Evolutionary conservation across 2,113 vertebrate species (phyloP), one percentile per base, ranked within the genome.

Genomic region (Puffinus mauretanicus): DNA sequence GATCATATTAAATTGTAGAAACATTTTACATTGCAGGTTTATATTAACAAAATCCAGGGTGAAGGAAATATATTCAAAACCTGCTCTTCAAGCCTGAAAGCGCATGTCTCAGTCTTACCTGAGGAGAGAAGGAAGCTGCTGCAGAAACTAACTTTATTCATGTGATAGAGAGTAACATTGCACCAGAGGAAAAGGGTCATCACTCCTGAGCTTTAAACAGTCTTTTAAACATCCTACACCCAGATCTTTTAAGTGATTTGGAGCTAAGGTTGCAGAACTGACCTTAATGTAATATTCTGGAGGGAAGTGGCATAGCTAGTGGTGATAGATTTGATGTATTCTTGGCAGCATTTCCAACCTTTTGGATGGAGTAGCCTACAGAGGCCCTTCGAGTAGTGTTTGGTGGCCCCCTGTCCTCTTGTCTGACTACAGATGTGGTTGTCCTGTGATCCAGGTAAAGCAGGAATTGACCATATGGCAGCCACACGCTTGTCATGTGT

Each of bases 181-280:
- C 65, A 84, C 69, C 61, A 69, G 52, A 89, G 81, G 65, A 87
- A 91, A 73, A 60, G 77, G 81, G 93, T 93, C 94, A 76, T 79
- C 81, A 61, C 91, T 94, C 73, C 18, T 52, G 96, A 85, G 93
- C 47, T 87, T 96, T 87, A 67, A 94, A 79, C 77, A 89, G 42
- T 47, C 54, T 79, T 96, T 95, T 82, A 82, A 91, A 94, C 65
- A 94, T 89, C 81, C 65, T 79, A 19, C 73, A 84, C 34, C 55
- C 38, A 60, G 38, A 72, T 96, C 77, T 61, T 76, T 76, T 82
- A 75, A 79, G 52, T 82, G 52, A 52, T 67, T 87, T 79, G 86
- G 27, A 96, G 40, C 8, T 82, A 52, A 85, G 70, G 20, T 44
- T 94, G 77, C 7, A 79, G 44, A 93, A 64, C 78, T 93, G 64